These are phyloP conservation scores for Cricetomys ansorgei DNA, from an alignment of 2,113 vertebrate species.

Conservation along the genomic window DNA sequence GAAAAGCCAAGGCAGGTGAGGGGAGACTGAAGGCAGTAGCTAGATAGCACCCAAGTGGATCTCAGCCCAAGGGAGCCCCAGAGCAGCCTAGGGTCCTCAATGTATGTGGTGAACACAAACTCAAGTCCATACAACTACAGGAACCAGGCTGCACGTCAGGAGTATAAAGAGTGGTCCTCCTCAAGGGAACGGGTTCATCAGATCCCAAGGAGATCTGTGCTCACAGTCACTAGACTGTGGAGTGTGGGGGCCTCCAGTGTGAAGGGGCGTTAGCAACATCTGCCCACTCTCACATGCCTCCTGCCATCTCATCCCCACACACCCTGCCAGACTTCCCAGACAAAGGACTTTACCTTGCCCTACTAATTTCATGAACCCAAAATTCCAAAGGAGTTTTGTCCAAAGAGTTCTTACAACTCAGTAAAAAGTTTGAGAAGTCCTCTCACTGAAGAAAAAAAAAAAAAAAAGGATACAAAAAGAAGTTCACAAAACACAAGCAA, in stretches of 20 bases:
- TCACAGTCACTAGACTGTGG: rapidly evolving
- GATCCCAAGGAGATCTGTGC: not conserved
- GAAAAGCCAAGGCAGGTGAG: not conserved
- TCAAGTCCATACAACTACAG: rapidly evolving
- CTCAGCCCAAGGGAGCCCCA: not conserved
- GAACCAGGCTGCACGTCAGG: not conserved
- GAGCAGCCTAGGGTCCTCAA: not conserved
- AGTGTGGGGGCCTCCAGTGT: not conserved
- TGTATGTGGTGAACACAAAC: not conserved
- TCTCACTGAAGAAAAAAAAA: not conserved
- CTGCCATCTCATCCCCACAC: too few species aligned
- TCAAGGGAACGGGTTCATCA: not conserved
- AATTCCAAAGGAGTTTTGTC: not conserved
- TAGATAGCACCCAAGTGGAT: too few species aligned
- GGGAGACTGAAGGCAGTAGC: not conserved
- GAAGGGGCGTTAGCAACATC: not conserved
- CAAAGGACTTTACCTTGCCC: not conserved
- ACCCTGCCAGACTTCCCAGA: not conserved
- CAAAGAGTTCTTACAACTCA: not conserved
- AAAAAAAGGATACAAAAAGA: not conserved
- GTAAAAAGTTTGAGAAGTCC: not conserved
- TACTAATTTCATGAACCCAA: not conserved
- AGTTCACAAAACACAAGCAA: not conserved
- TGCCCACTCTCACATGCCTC: too few species aligned
- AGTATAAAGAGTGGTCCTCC: too few species aligned